phyloP scores from a whole-genome alignment of 2,888 invertebrate genomes.

The Brachycybe producta region DNA sequence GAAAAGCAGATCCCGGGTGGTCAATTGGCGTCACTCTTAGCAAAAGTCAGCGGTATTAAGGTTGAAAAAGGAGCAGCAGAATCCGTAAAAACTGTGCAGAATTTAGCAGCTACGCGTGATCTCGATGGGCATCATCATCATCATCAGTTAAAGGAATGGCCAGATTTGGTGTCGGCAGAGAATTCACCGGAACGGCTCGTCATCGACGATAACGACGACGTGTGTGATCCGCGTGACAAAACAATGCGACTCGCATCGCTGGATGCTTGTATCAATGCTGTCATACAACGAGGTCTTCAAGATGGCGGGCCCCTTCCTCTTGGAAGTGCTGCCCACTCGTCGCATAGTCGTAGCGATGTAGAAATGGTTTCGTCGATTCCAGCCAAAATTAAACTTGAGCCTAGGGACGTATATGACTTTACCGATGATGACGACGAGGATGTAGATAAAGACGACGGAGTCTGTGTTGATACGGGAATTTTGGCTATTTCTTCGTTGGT shows the following conservation, averaged over 20 bases:
- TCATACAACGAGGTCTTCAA: constrained; percentile 23
- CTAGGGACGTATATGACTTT: constrained; percentile 19
- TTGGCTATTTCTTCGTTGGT: neutral
- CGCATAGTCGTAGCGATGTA: neutral
- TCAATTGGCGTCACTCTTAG: constrained; percentile 9
- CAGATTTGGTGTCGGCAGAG: constrained; percentile 8
- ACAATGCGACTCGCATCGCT: constrained; percentile 18
- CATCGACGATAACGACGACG: constrained; percentile 16
- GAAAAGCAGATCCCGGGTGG: constrained; percentile 2
- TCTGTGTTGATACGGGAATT: neutral
- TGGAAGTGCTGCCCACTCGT: constrained; percentile 1
- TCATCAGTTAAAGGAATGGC: neutral
- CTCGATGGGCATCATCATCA: too few species aligned
- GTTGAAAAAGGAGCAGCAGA: neutral
- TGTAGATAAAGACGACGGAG: too few species aligned
- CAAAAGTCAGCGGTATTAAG: constrained; percentile 5
- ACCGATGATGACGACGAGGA: constrained; percentile 16
- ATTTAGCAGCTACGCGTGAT: neutral
- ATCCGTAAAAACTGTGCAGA: neutral
- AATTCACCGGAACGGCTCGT: constrained; percentile 17
- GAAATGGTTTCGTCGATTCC: constrained; percentile 5
- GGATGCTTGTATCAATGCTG: constrained; percentile 24
- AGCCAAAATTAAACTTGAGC: constrained; percentile 16
- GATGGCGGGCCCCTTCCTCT: neutral
- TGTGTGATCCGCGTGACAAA: constrained; percentile 10